Base-by-base conservation (phyloP, 2,113 vertebrate genomes). In the Nothoprocta perdicaria region DNA sequence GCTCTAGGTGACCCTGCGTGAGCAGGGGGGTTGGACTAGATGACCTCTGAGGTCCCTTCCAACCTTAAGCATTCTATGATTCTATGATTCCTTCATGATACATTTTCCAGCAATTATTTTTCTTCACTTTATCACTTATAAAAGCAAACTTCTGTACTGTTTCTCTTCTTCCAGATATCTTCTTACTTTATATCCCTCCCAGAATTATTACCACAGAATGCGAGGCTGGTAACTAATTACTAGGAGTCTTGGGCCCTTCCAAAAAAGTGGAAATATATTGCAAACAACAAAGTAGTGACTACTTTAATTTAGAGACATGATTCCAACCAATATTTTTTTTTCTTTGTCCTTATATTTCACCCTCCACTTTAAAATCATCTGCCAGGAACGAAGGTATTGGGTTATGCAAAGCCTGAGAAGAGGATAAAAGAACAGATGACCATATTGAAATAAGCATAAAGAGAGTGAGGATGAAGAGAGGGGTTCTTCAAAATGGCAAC, bases 391-490 rank as follows among this genome's bases (percentile, higher is more conserved):
- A 21, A 93, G 68, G 21, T 58, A 26, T 4, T 76, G 14, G 53
- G 82, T 92, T 91, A 71, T 80, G 66, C 13, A 80, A 63, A 65
- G 13, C 14, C 63, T 83, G 82, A 61, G 93, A 80, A 74, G 26
- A 80, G 41, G 27, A 63, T 82, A 89, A 80, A 13, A 53, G 55
- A 95, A 87, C 94, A 93, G 94, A 94, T 85, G 93, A 95, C 87
- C 82, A 27, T 91, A 24, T 95, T 96, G 94, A 95, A 96, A 92
- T 38, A 96, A 85, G 85, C 63, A 80, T 82, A 87, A 89, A 50
- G 45, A 77, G 76, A 92, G 73, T 50, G 45, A 89, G 40, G 66
- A 65, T 29, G 35, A 89, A 82, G 10, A 22, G 46, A 55, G 67
- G 15, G 17, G 33, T 52, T 92, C 73, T 90, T 86, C 80, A 86